Evolutionary conservation across 2,888 invertebrate genomes (phyloP).

Genomic region (Ganaspis brasiliensis): DNA sequence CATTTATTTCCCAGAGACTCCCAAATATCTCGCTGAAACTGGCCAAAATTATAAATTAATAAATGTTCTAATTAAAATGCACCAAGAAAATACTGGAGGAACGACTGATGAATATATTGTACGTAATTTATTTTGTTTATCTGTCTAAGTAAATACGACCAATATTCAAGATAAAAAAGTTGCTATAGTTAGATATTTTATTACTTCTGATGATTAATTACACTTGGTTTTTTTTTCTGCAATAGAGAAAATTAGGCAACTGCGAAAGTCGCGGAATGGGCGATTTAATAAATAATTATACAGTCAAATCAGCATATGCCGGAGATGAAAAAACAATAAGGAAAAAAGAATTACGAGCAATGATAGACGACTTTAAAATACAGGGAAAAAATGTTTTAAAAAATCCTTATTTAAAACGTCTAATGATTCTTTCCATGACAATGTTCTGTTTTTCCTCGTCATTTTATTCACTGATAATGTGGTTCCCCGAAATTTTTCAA

Average conservation of each 20-base stretch:
- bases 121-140: constrained; percentile 47
- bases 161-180: too few species aligned
- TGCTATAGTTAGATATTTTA: too few species aligned
- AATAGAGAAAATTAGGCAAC: constrained; percentile 2
- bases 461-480: constrained; percentile 94
- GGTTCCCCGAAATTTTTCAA: constrained; percentile 93
- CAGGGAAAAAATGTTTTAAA: neutral
- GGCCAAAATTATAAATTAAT: constrained; percentile 88
- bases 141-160: too few species aligned
- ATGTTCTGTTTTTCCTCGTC: constrained; percentile 82
- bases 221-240: neutral
- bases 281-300: neutral
- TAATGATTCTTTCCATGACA: neutral
- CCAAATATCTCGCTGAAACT: constrained; percentile 90
- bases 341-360: neutral
- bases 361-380: constrained; percentile 9
- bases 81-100: constrained; percentile 85
- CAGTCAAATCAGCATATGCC: neutral
- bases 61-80: constrained; percentile 85
- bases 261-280: constrained; percentile 3
- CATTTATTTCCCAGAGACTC: constrained; percentile 89
- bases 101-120: constrained; percentile 73
- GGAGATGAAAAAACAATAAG: neutral
- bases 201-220: too few species aligned
- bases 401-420: constrained; percentile 1